Base-by-base conservation (phyloP, 2,113 vertebrate genomes). In the Malurus cyaneus region DNA sequence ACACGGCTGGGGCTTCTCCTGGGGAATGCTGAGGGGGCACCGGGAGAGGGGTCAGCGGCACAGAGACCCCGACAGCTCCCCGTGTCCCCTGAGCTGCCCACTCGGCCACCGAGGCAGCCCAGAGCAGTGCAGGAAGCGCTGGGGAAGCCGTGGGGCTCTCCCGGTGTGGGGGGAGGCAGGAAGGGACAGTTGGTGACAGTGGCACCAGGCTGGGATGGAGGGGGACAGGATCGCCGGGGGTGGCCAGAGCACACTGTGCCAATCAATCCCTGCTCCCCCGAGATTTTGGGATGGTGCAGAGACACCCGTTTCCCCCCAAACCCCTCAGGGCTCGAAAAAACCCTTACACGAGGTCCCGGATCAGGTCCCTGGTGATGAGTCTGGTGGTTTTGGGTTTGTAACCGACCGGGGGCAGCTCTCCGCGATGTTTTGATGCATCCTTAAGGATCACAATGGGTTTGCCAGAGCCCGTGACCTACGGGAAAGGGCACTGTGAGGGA, bases 321-420 rank as follows among this genome's bases (percentile, higher is more conserved):
- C 9, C 23, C 31, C 29, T 60, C 36, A 42, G 31, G 3, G 15
- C 24, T 70, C 2, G 36, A 36, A 36, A 36, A 36, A 36, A 26
- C 17, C 47, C 76, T 98, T 95, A 98, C 99, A 98, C 76, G 16
- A 99, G 96, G 13, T 98, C 96, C 24, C 98, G 98, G 88, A 99
- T 96, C 8, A 98, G 94, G 96, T 99, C 98, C 86, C 97, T 98
- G 60, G 98, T 98, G 96, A 99, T 96, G 53, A 99, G 86, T 16
- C 96, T 98, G 86, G 98, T 53, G 24, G 95, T 98, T 77, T 98
- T 77, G 0, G 95, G 94, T 31, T 98, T 98, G 73, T 69, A 92
- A 8, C 70, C 32, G 5, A 82, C 24, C 1, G 90, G 77, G 13
- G 59, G 23, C 6, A 69, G 81, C 0, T 47, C 28, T 56, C 87